A percentile compares a stretch with the other conserved stretches of the same genome.
These are phyloP conservation scores for Trypoxylon attenuatum DNA, from an alignment of 2,888 invertebrate genomes.

Conservation along the genomic window DNA sequence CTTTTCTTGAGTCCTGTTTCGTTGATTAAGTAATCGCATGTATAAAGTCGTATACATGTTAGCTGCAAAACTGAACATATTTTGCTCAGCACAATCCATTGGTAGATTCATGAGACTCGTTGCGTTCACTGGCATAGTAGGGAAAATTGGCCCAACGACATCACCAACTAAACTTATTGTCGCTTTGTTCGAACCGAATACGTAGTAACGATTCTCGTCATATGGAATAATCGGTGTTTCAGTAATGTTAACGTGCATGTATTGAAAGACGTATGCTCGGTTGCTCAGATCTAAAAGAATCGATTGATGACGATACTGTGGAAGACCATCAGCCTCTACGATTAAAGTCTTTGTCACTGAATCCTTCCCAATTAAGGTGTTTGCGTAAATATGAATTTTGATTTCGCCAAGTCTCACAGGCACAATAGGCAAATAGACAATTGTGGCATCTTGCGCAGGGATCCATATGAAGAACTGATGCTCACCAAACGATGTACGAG, in stretches of 20 bases:
- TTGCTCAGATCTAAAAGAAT: constrained; percentile 93
- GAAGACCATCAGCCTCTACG: constrained; percentile 92
- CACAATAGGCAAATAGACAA: constrained; percentile 94
- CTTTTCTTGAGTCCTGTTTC: constrained; percentile 87
- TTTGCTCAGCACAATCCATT: constrained; percentile 95
- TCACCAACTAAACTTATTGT: constrained; percentile 90
- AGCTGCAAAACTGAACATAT: constrained; percentile 96
- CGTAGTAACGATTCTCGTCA: constrained; percentile 92
- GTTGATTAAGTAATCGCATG: constrained; percentile 92
- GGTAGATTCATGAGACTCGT: constrained; percentile 87
- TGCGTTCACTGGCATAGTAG: constrained; percentile 93
- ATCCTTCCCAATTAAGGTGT: constrained; percentile 84
- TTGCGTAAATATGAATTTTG: constrained; percentile 85
- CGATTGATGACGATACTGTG: constrained; percentile 94
- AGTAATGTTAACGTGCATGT: constrained; percentile 96
- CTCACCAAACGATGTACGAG: constrained; percentile 92
- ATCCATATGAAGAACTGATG: constrained; percentile 96
- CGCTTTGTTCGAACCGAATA: constrained; percentile 93
- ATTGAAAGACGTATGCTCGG: constrained; percentile 93
- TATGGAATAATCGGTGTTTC: constrained; percentile 95
- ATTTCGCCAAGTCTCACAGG: constrained; percentile 86
- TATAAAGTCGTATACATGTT: constrained; percentile 94
- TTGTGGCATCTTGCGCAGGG: constrained; percentile 84
- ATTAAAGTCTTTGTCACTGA: constrained; percentile 80
- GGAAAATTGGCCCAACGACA: constrained; percentile 94